Percentiles rank a stretch among this genome's conserved stretches.
These are phyloP conservation scores for Neolamprologus devosi DNA, from an alignment of 2,113 vertebrate species.

Conservation along the genomic window DNA sequence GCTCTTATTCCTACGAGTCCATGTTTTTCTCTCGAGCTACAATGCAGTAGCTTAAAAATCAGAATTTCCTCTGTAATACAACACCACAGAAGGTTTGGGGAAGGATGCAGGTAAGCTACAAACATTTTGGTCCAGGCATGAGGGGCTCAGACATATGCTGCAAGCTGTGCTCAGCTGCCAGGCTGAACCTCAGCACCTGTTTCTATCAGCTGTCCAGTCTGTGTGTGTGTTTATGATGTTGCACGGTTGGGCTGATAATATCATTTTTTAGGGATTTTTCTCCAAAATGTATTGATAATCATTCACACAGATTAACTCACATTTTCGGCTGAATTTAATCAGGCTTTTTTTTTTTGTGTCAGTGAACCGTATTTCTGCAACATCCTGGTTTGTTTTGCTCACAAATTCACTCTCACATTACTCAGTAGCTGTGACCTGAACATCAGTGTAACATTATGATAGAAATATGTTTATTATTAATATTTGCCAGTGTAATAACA, in stretches of 20 bases:
- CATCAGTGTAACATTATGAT: neutral
- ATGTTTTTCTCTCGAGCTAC: neutral
- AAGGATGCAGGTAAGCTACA: conserved; percentile 29
- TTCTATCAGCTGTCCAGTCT: conserved; percentile 47
- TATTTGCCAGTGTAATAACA: neutral
- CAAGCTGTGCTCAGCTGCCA: conserved; percentile 42
- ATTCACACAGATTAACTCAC: neutral
- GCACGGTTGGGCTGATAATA: neutral
- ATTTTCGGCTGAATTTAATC: neutral
- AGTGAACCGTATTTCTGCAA: neutral
- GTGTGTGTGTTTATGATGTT: neutral
- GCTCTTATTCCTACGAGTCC: neutral
- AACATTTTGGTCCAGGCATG: conserved; percentile 12
- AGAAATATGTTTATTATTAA: neutral
- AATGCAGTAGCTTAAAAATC: neutral
- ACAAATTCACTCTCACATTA: neutral
- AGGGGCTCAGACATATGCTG: conserved; percentile 35
- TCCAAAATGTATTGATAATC: neutral
- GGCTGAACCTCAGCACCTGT: conserved; percentile 42
- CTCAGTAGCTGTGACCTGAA: neutral
- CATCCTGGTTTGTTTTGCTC: neutral
- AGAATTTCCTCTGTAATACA: neutral
- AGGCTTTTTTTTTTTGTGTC: neutral
- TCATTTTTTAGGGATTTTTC: neutral
- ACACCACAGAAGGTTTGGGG: neutral